Base-by-base conservation (phyloP, 2,888 invertebrate genomes). In the Tenthredo mesomela region DNA sequence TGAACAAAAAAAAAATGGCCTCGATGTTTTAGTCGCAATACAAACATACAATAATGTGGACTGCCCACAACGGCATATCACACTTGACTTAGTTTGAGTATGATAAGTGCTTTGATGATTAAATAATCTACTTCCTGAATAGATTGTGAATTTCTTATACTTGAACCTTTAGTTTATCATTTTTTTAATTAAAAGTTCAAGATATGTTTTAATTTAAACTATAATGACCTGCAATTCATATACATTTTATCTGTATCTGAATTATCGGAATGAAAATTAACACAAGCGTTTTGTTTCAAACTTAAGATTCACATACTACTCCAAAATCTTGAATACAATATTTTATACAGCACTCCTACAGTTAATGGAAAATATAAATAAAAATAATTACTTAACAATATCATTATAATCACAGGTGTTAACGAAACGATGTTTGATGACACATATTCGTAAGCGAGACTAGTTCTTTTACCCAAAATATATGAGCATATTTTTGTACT, bases 401-500 rank as follows among this genome's bases (percentile, higher is more conserved):
- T 12, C 7, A 21, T 40, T 15, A 47, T 29, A 80, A 80, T 80
- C 80, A 80, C 58, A 80, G 80, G 25, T 40, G n/a, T 80, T 61
- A 58, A 61, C 61, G 37, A 21, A 58, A 37, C n/a, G 37, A 80
- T 80, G 1, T 80, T 78, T 61, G 33, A 80, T 50, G 54, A 78
- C 54, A 78, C 21, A 40, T 37, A 40, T 33, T 58, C 54, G 29
- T 80, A 58, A 40, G 61, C 80, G 40, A 61, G 18, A 80, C 43
- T 61, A 61, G 10, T 15, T 37, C 25, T 80, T 58, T 25, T 80
- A 80, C 61, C n/a, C 80, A 61, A 80, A 58, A 80, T 80, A 40
- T 61, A 58, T 61, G 58, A 80, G 80, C 50, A 80, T 80, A 80
- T 80, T 58, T 58, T 80, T 61, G 61, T 80, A 61, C 37, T 80